phyloP scores from a whole-genome alignment of 2,113 vertebrate species.

The Stegostoma tigrinum region DNA sequence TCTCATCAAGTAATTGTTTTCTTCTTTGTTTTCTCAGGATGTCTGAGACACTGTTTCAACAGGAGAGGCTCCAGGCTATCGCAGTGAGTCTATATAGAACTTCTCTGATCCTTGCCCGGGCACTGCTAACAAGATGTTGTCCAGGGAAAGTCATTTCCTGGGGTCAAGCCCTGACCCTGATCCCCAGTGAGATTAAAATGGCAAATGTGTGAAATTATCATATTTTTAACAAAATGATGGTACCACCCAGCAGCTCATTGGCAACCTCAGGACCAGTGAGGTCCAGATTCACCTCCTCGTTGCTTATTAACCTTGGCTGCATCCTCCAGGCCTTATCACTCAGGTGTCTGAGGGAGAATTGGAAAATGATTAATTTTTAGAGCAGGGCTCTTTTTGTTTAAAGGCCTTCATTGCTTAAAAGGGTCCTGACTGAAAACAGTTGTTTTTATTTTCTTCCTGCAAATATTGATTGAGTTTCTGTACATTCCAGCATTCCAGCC shows the following conservation, averaged over 20 bases:
- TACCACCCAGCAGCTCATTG: neutral
- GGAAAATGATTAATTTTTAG: neutral
- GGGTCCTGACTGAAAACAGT: neutral
- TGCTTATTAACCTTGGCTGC: neutral
- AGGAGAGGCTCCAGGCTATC: constrained; percentile 33
- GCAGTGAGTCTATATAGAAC: constrained; percentile 27
- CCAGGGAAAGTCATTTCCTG: neutral
- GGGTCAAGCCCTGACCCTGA: too few species aligned
- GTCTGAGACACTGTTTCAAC: constrained; percentile 29
- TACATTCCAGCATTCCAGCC: neutral
- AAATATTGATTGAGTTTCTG: neutral
- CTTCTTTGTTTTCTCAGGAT: neutral
- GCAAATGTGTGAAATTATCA: neutral
- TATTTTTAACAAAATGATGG: neutral
- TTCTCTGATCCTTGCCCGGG: neutral
- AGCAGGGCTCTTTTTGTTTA: neutral
- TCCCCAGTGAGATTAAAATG: neutral
- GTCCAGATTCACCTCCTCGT: neutral
- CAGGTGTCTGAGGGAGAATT: neutral
- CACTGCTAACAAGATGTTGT: neutral
- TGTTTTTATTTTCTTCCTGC: too few species aligned
- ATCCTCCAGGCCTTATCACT: neutral
- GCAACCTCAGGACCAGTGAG: too few species aligned
- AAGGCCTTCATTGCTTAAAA: neutral
- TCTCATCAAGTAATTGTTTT: neutral